Evolutionary conservation across 2,113 vertebrate species (phyloP), one percentile per base, ranked within the genome.

Genomic region (Callaeas wilsoni): DNA sequence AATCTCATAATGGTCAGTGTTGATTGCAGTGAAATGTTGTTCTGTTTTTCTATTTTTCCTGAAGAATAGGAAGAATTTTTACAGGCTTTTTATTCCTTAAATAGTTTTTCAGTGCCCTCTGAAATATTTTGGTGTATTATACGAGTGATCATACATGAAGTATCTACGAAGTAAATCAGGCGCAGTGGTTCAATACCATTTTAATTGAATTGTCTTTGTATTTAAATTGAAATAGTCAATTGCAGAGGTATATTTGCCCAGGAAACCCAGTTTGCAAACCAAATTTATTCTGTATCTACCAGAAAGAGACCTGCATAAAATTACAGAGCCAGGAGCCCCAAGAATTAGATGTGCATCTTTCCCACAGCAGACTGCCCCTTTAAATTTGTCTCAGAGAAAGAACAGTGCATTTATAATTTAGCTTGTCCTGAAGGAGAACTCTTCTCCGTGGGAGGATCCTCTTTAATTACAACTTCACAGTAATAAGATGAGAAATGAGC

Each of bases 401-500:
- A 96, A 73, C 86, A 78, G 81, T 62, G 57, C 93, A 93, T 97
- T 97, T 97, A 96, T 97, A 97, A 97, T 96, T 96, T 91, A 97
- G 90, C 95, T 96, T 94, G 93, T 97, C 97, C 93, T 95, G 96
- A 95, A 96, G 97, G 97, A 97, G 97, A 97, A 81, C 96, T 95
- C 94, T 96, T 84, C 86, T 83, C 94, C 35, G 96, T 95, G 97
- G 97, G 97, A 97, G 97, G 97, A 93, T 97, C 97, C 95, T 94
- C 97, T 98, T 98, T 98, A 98, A 98, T 98, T 98, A 98, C 97
- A 97, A 97, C 96, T 97, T 97, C 94, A 95, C 96, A 95, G 97
- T 98, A 98, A 98, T 98, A 98, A 98, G 98, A 98, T 98, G 97
- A 98, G 98, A 97, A 98, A 98, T 97, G 97, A 97, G 96, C 94